Evolutionary conservation across 2,888 invertebrate species (phyloP).

Genomic region (Eupithecia tripunctaria): DNA sequence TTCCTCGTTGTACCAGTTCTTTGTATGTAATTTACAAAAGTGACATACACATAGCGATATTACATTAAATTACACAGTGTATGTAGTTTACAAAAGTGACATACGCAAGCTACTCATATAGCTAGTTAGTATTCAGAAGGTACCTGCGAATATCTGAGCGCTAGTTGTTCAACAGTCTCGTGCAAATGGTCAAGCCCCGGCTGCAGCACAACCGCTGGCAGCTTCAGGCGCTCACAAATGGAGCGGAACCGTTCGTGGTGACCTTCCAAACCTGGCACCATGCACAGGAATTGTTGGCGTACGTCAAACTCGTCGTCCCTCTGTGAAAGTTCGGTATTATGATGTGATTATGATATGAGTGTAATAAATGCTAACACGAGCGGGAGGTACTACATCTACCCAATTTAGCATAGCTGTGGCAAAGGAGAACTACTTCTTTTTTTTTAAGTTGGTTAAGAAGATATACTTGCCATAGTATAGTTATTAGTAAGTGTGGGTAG

Average conservation of each 20-base stretch:
- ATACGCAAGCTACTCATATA: neutral
- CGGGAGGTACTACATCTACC: neutral
- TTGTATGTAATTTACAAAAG: no score
- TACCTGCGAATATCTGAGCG: slow-evolving; percentile 51
- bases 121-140: neutral
- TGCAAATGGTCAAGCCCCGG: slow-evolving; percentile 53
- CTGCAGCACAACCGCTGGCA: slow-evolving; percentile 60
- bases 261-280: slow-evolving; percentile 65
- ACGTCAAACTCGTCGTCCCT: slow-evolving; percentile 56
- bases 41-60: neutral
- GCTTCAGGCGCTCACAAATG: slow-evolving; percentile 59
- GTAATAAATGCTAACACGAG: neutral
- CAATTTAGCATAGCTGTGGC: neutral
- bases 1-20: neutral
- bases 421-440: no score
- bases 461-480: slow-evolving; percentile 29
- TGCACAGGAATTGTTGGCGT: slow-evolving; percentile 51
- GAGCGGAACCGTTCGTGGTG: slow-evolving; percentile 52
- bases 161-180: slow-evolving; percentile 53
- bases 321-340: slow-evolving; percentile 44
- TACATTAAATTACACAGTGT: no score
- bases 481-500: slow-evolving; percentile 40
- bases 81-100: neutral
- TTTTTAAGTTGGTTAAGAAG: neutral
- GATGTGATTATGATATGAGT: neutral